Evolutionary conservation across 2,797 vertebrate species (phyloP).

Genomic region (Muscicapa comitata): DNA sequence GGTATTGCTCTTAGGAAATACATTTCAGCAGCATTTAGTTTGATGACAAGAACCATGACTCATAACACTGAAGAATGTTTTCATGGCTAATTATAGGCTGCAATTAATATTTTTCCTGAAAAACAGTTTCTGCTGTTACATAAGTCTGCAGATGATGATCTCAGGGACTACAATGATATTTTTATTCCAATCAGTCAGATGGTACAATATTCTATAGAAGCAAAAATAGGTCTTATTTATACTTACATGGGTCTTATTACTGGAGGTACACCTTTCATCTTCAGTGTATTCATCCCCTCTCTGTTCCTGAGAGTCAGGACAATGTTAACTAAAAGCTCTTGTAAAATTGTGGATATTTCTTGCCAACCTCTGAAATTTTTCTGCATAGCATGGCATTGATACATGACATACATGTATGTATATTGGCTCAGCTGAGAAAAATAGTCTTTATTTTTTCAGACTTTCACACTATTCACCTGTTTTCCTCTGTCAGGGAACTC

Average conservation of each 20-base stretch:
- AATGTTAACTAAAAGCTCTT: background rate
- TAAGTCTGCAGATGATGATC: background rate
- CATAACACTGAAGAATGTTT: background rate
- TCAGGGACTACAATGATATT: background rate
- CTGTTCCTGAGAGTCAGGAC: background rate
- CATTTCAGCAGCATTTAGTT: background rate
- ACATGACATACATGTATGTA: background rate
- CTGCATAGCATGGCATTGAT: background rate
- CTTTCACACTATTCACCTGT: background rate
- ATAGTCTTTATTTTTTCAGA: background rate
- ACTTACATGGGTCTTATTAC: background rate
- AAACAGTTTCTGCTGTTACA: slow-evolving; percentile 7
- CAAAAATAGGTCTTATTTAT: background rate
- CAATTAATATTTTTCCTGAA: slow-evolving; percentile 30
- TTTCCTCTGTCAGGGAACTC: background rate
- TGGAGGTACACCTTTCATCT: background rate
- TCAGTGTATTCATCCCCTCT: background rate
- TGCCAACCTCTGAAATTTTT: background rate
- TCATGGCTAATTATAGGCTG: background rate
- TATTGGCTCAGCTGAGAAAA: background rate
- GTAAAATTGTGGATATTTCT: background rate
- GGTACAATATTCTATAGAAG: background rate
- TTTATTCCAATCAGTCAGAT: background rate
- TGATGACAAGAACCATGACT: background rate
- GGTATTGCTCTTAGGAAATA: background rate